These are phyloP conservation scores for Stenchaetothrips biformis DNA, from an alignment of 2,888 invertebrate species.

Conservation along the genomic window DNA sequence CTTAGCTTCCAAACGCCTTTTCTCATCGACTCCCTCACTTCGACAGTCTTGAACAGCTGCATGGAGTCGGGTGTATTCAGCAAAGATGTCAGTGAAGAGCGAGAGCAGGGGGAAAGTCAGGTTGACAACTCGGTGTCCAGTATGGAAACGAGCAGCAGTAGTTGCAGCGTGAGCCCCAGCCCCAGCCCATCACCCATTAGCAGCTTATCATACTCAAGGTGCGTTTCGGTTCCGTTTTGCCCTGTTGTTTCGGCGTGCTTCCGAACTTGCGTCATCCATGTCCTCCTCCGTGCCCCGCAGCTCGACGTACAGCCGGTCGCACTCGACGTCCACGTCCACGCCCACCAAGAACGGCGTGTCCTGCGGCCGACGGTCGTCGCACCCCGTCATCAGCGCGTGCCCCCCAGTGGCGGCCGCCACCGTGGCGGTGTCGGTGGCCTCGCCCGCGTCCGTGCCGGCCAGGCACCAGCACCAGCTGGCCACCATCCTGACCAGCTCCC, in stretches of 20 bases:
- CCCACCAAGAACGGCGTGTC: slow-evolving; percentile 42
- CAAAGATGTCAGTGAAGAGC: neutral
- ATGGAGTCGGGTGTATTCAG: neutral
- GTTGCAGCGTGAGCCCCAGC: neutral
- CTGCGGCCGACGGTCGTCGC: slow-evolving; percentile 45
- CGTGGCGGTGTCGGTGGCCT: slow-evolving; percentile 54
- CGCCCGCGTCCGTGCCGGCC: slow-evolving; percentile 54
- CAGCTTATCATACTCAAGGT: slow-evolving; percentile 4
- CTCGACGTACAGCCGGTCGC: slow-evolving; percentile 2
- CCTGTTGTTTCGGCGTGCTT: neutral
- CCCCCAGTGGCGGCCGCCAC: slow-evolving; percentile 55
- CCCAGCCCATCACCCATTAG: neutral
- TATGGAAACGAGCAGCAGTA: neutral
- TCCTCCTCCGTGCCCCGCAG: neutral
- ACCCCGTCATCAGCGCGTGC: slow-evolving; percentile 56
- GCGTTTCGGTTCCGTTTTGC: neutral
- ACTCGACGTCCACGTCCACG: slow-evolving; percentile 49
- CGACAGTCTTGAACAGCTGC: neutral
- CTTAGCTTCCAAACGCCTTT: slow-evolving; percentile 46
- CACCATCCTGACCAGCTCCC: slow-evolving; percentile 42
- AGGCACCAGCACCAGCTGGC: slow-evolving; percentile 47
- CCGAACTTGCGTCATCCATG: neutral
- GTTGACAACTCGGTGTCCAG: neutral
- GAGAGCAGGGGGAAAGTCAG: neutral
- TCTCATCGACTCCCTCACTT: neutral